Conservation (phyloP, 2,888 invertebrate species). For the Zele albiditarsus region DNA sequence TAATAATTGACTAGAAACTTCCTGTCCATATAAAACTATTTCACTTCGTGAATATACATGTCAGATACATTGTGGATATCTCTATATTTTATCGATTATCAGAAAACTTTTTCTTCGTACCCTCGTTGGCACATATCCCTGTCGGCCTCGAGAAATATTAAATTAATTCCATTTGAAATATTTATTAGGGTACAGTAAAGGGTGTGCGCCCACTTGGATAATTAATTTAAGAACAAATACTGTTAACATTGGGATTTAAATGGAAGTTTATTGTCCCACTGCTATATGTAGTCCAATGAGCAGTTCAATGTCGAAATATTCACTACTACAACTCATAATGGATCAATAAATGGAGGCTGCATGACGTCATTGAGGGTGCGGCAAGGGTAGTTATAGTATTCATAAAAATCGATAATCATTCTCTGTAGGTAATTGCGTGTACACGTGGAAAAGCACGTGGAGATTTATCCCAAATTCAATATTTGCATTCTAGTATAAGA, state of each 20-base stretch:
- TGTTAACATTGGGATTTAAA: neutral
- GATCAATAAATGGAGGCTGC: slow-evolving; percentile 69
- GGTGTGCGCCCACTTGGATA: neutral
- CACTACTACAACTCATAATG: slow-evolving; percentile 58
- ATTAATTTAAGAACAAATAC: neutral
- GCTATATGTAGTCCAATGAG: neutral
- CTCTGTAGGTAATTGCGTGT: slow-evolving; percentile 26
- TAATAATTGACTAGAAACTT: neutral
- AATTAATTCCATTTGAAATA: neutral
- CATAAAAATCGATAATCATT: slow-evolving; percentile 55
- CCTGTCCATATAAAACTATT: neutral
- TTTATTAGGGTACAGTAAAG: neutral
- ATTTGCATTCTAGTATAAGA: neutral
- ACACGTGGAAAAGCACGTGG: slow-evolving; percentile 57
- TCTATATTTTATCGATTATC: slow-evolving; percentile 9
- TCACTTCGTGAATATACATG: neutral
- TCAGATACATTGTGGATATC: neutral
- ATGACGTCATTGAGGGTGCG: slow-evolving; percentile 67
- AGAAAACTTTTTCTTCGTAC: neutral
- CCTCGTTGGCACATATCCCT: neutral
- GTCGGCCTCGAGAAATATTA: neutral
- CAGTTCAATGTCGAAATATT: slow-evolving; percentile 45
- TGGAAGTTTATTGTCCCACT: slow-evolving; percentile 13
- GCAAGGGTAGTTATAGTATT: slow-evolving; percentile 54
- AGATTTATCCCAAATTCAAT: slow-evolving; percentile 14